phyloP scores from a whole-genome alignment of 2,113 vertebrate species.

The Hepsetus odoe region DNA sequence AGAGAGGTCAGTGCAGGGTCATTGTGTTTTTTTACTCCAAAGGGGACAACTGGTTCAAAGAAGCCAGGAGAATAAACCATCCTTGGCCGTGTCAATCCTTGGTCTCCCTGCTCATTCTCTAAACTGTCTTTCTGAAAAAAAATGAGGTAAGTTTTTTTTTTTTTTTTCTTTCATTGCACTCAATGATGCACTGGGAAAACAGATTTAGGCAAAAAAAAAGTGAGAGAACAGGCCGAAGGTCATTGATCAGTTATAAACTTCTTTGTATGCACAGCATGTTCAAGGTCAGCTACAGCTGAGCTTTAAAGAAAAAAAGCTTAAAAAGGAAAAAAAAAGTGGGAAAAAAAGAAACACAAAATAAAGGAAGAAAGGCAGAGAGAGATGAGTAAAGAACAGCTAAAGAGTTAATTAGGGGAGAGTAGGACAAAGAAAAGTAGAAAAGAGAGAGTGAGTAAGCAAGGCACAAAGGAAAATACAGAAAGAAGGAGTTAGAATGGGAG shows the following conservation, averaged over 20 bases:
- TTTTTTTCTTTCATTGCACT: neutral
- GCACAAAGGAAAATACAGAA: neutral
- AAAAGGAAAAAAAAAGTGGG: neutral
- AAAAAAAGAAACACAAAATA: neutral
- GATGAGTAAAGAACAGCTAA: neutral
- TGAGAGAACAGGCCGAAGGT: conserved; percentile 5
- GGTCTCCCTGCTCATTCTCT: conserved; percentile 7
- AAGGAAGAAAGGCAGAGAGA: neutral
- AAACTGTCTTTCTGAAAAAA: neutral
- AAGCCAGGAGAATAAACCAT: conserved; percentile 3
- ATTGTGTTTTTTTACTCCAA: conserved; percentile 9
- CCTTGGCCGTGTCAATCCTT: neutral
- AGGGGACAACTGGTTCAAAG: conserved; percentile 21
- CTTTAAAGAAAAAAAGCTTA: conserved; percentile 1
- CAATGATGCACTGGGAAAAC: neutral
- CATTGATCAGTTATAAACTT: conserved; percentile 37
- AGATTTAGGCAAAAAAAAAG: neutral
- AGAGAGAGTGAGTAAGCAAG: too few relatives aligned
- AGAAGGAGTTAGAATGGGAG: neutral
- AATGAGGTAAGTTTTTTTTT: neutral
- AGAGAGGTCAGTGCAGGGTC: conserved; percentile 18
- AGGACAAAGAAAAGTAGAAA: neutral
- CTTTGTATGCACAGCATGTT: conserved; percentile 20
- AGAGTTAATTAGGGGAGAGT: neutral
- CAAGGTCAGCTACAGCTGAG: conserved; percentile 17